A percentile compares a stretch with the other conserved stretches of the same genome.
Conservation (phyloP, 2,113 vertebrate genomes). For the Ploceus nigricollis region DNA sequence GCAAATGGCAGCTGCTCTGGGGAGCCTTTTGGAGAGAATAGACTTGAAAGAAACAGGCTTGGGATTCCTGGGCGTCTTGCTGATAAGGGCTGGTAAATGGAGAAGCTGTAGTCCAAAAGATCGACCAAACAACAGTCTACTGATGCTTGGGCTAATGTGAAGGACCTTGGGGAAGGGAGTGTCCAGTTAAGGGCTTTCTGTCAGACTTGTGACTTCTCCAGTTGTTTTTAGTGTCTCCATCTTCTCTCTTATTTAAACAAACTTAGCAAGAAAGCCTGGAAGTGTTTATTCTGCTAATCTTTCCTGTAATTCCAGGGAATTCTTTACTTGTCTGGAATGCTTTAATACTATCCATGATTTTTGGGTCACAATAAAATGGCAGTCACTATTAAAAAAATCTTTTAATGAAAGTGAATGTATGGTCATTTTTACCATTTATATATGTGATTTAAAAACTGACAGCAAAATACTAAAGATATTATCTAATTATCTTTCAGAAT, state of each 20-base stretch:
- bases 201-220: background rate
- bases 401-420: background rate
- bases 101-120: background rate
- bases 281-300: slow-evolving; percentile 25
- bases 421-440: background rate
- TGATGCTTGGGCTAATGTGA: background rate
- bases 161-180: background rate
- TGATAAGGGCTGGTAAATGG: slow-evolving; percentile 29
- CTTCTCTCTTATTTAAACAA: slow-evolving; percentile 20
- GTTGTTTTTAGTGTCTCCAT: background rate
- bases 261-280: background rate
- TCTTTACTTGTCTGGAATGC: background rate
- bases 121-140: background rate
- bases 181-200: background rate
- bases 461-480: background rate
- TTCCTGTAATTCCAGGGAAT: background rate
- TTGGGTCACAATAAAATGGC: background rate
- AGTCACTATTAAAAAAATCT: background rate
- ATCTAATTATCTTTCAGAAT: background rate
- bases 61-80: background rate
- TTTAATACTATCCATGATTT: background rate
- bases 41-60: background rate
- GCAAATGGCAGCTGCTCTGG: background rate
- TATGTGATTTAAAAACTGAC: background rate
- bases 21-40: background rate